A percentile compares a stretch with the other conserved stretches of the same genome.
Evolutionary conservation across 1,140 invertebrate species (phyloP).

Genomic region (Planococcus citri): DNA sequence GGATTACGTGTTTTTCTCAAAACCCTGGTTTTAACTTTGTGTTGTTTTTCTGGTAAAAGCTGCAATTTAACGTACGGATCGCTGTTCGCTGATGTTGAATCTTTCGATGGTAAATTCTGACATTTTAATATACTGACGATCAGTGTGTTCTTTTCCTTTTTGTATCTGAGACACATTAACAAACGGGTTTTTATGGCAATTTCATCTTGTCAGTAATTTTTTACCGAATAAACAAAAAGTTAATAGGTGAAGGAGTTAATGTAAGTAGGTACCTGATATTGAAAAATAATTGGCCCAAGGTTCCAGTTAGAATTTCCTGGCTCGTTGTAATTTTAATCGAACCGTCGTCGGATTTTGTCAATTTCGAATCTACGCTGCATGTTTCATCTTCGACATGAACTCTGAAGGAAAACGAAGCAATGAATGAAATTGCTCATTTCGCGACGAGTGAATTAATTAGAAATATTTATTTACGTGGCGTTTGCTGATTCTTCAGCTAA

Average conservation of each 20-base stretch:
- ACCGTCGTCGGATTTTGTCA: background rate
- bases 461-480: background rate
- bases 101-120: conserved; percentile 65
- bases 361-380: background rate
- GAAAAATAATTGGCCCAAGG: conserved; percentile 9
- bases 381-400: background rate
- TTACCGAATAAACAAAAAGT: no score
- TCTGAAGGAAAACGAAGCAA: background rate
- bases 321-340: background rate
- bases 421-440: no score
- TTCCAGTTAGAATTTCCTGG: background rate
- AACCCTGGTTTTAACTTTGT: conserved; percentile 88
- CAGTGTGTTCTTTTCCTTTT: conserved; percentile 74
- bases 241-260: no score
- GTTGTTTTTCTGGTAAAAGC: conserved; percentile 84
- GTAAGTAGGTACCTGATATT: background rate
- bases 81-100: conserved; percentile 46
- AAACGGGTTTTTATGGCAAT: no score
- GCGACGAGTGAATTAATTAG: background rate
- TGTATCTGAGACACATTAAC: conserved; percentile 63
- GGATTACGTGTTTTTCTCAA: conserved; percentile 83
- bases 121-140: conserved; percentile 83
- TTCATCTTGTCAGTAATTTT: no score
- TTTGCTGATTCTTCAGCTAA: background rate
- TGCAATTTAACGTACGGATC: conserved; percentile 94